Evolutionary conservation across 2,888 invertebrate genomes (phyloP).

Genomic region (Fragum whitleyi): DNA sequence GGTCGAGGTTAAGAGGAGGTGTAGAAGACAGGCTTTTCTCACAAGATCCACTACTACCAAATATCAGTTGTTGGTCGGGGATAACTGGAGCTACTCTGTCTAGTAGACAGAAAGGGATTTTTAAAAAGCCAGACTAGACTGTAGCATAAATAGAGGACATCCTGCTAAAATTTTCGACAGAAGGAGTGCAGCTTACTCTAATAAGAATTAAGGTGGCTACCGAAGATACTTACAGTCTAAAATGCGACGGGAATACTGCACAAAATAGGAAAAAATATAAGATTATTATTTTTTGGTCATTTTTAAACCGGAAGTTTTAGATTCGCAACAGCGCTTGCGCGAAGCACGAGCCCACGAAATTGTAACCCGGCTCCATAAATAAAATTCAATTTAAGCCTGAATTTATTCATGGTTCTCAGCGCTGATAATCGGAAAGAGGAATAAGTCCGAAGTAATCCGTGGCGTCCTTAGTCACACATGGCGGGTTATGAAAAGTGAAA

Average conservation of each 20-base stretch:
- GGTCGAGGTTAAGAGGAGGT: no score
- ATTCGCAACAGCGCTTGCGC: conserved; percentile 13
- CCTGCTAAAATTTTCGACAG: no score
- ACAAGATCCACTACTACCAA: no score
- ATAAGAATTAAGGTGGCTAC: no score
- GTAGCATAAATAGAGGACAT: no score
- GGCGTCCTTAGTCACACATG: conserved; percentile 73
- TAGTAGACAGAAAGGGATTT: no score
- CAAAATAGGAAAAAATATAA: no score
- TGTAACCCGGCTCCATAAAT: neutral
- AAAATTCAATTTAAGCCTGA: neutral
- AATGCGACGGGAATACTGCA: neutral
- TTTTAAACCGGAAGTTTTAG: neutral
- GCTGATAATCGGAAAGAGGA: neutral
- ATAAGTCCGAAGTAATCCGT: conserved; percentile 45
- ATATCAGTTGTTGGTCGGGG: no score
- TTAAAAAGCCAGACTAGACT: no score
- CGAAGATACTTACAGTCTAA: neutral
- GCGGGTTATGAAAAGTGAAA: conserved; percentile 67
- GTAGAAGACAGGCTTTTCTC: no score
- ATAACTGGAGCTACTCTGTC: no score
- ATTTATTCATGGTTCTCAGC: neutral
- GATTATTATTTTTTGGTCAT: neutral
- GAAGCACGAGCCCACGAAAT: neutral
- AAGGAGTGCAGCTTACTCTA: no score